A percentile compares a stretch with the other conserved stretches of the same genome.
phyloP scores from a whole-genome alignment of 2,113 vertebrate genomes.

The Sceloporus undulatus region DNA sequence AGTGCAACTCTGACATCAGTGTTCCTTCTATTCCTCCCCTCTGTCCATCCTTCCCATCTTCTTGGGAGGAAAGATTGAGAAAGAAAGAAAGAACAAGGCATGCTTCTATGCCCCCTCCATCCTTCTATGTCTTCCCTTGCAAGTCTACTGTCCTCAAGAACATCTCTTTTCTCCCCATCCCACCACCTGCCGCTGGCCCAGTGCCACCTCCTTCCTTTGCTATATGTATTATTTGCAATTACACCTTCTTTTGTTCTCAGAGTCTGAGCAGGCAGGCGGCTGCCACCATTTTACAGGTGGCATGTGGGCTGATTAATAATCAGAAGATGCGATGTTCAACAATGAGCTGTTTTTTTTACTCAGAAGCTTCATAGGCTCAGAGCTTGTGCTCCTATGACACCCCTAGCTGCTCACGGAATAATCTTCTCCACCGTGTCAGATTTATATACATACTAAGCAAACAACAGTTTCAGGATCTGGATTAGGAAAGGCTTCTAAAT shows the following conservation, averaged over 20 bases:
- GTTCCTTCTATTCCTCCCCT: no score
- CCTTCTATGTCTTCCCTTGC: background rate
- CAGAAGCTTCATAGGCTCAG: background rate
- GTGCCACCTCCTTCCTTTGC: background rate
- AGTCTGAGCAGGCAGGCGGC: constrained; percentile 1
- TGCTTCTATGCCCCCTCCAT: no score
- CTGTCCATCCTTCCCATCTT: background rate
- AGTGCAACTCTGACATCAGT: background rate
- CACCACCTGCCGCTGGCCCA: background rate
- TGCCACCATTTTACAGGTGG: constrained; percentile 17
- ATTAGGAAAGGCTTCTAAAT: no score
- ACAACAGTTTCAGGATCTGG: no score
- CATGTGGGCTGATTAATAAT: constrained; percentile 18
- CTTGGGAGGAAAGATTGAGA: background rate
- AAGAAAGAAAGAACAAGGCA: no score
- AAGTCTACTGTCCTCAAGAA: no score
- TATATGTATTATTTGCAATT: background rate
- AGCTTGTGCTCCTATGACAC: background rate
- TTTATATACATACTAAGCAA: no score
- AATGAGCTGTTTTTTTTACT: background rate
- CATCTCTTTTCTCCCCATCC: background rate
- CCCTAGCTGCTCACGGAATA: background rate
- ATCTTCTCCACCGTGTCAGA: background rate
- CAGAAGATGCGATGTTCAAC: constrained; percentile 9
- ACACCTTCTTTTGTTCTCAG: background rate